These are phyloP conservation scores for Onychostoma macrolepis DNA, from an alignment of 2,113 vertebrate genomes.

Conservation along the genomic window DNA sequence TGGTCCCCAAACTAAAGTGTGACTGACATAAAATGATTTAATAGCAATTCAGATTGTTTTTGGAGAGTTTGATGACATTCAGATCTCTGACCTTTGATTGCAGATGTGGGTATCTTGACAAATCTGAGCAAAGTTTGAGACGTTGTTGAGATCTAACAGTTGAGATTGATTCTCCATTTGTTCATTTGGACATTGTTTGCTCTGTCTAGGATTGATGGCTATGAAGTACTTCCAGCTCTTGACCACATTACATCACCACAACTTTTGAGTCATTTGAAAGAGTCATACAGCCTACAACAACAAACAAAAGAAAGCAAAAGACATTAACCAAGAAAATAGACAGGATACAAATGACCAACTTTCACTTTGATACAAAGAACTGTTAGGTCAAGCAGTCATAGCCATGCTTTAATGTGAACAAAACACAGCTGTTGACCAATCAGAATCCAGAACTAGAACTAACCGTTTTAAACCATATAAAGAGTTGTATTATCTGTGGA, in stretches of 20 bases:
- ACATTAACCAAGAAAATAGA: not conserved
- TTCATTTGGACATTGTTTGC: not conserved
- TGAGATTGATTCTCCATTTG: not conserved
- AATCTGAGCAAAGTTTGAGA: not conserved
- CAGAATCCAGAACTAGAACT: not conserved
- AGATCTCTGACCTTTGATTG: not conserved
- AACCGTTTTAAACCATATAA: not conserved
- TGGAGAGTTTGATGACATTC: not conserved
- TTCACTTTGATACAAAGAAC: not conserved
- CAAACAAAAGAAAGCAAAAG: not conserved
- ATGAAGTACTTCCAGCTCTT: not conserved
- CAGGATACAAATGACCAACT: not conserved
- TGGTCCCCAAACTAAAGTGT: too few species aligned
- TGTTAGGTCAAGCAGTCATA: too few species aligned
- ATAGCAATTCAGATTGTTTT: not conserved
- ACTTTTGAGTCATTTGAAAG: not conserved
- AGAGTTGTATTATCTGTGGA: not conserved
- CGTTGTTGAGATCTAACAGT: not conserved
- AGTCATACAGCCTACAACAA: not conserved
- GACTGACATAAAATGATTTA: not conserved
- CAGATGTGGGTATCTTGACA: not conserved
- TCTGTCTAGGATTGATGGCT: not conserved
- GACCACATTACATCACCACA: not conserved
- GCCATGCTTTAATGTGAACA: not conserved
- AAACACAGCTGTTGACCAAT: not conserved